Evolutionary conservation across 2,888 invertebrate species (phyloP).

Genomic region (Cyaniris semiargus): DNA sequence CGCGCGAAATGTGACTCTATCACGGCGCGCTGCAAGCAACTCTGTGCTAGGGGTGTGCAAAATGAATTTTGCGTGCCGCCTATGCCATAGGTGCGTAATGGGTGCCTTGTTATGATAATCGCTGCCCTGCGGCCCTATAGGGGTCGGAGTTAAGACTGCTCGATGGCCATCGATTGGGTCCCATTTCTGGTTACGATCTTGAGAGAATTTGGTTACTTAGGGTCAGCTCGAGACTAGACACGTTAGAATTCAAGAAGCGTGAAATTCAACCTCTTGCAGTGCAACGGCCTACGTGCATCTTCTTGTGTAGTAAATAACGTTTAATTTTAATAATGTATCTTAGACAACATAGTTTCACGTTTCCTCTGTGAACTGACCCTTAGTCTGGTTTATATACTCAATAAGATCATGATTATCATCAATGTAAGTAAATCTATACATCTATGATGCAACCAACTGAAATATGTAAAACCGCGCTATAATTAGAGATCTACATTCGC

Average conservation of each 20-base stretch:
- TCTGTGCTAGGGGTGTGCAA: slow-evolving; percentile 32
- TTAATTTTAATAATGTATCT: too few relatives aligned
- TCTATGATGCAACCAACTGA: too few relatives aligned
- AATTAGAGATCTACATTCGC: too few relatives aligned
- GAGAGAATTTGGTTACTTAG: neutral
- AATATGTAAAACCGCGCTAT: too few relatives aligned
- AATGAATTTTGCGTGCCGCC: slow-evolving; percentile 42
- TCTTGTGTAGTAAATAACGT: too few relatives aligned
- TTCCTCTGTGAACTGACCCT: too few relatives aligned
- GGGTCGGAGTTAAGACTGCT: slow-evolving; percentile 49
- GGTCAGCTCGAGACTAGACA: neutral
- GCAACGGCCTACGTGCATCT: too few relatives aligned
- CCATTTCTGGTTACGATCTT: slow-evolving; percentile 15
- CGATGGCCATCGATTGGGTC: slow-evolving; percentile 60
- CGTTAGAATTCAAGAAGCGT: neutral
- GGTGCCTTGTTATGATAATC: slow-evolving; percentile 79
- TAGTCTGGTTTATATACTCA: too few relatives aligned
- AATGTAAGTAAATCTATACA: too few relatives aligned
- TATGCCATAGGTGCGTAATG: slow-evolving; percentile 69
- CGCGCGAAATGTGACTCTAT: slow-evolving; percentile 42
- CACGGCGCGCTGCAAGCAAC: neutral
- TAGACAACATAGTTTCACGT: too few relatives aligned
- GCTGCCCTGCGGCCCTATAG: slow-evolving; percentile 59
- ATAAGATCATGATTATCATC: too few relatives aligned
- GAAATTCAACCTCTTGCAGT: neutral